Evolutionary conservation across 2,113 vertebrate genomes (phyloP).

Genomic region (Atrichornis clamosus): DNA sequence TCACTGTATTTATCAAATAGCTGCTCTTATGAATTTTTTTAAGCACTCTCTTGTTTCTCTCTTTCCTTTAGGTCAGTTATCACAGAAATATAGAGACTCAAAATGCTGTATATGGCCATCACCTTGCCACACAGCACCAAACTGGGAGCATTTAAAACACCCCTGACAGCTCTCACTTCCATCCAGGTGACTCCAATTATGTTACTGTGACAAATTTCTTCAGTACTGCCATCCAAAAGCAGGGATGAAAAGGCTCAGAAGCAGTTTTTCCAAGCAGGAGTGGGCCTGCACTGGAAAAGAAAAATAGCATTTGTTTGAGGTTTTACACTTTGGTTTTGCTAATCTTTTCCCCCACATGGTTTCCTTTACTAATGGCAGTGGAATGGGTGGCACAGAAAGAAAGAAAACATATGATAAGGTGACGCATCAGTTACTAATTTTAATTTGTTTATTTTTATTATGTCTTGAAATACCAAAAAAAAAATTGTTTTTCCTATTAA

Average conservation of each 20-base stretch:
- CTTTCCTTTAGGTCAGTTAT: background rate
- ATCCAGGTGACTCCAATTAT: background rate
- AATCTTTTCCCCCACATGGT: accelerated
- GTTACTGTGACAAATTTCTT: background rate
- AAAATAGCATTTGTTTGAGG: background rate
- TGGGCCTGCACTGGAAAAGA: background rate
- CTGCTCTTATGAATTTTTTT: background rate
- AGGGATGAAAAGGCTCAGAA: background rate
- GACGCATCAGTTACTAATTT: conserved; percentile 42
- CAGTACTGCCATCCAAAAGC: background rate
- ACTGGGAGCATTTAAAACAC: background rate
- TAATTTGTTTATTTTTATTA: conserved; percentile 19
- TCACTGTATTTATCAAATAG: background rate
- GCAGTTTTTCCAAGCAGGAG: background rate
- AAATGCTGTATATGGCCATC: background rate
- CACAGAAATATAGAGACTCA: background rate
- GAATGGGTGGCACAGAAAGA: background rate
- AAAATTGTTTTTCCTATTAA: background rate
- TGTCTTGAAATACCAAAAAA: background rate
- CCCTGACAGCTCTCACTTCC: background rate
- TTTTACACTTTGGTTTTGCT: background rate
- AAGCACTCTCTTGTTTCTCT: background rate
- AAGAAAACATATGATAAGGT: background rate
- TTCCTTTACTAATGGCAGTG: background rate
- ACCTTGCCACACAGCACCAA: background rate